Evolutionary conservation across 1,140 invertebrate species (phyloP), one percentile per base, ranked within the genome.

Genomic region (Holcopasites calliopsidis): DNA sequence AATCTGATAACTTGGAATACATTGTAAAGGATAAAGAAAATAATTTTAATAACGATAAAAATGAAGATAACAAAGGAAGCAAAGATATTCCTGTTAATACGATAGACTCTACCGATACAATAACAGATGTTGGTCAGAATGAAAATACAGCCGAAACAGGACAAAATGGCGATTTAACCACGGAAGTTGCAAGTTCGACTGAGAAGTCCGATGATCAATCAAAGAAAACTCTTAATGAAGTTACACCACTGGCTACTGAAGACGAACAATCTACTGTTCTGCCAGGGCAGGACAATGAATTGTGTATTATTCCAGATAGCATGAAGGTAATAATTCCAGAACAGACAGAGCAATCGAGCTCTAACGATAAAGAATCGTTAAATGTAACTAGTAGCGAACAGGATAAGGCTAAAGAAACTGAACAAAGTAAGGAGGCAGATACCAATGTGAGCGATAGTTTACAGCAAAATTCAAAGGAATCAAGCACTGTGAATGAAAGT

Each of bases 271-370:
- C 87, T 13, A 61, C 80, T 26, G 83, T 92, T 26, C 82, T 90
- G 31, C 90, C 90, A 18, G 90, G 90, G 10, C 90, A 91, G 73
- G 90, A 92, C 62, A 88, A 91, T 47, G 90, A 91, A 35, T 74
- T 92, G 1, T 91, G 91, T 60, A 92, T 92, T 28, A 90, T 91
- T 35, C 90, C 90, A 23, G 90, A 91, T 50, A 90, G 84, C 42
- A 91, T 90, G 88, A 91, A 91, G 80, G 80, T 86, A 21, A 82
- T 89, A 68, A 73, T 86, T 35, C 84, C 85, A 44, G 71, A 60
- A 38, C 78, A 83, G 61, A 52, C 78, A 28, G 58, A 83, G 57
- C 40, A 71, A 11, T 33, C 35, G 28, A 57, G 44, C 16, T 71
- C 42, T 57, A 69, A 64, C 31, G 76, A 66, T 52, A 55, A 49